Percentiles rank a stretch among this genome's conserved stretches.
These are phyloP conservation scores for Cyprinodon diabolis DNA, from an alignment of 2,797 vertebrate species.

Conservation along the genomic window DNA sequence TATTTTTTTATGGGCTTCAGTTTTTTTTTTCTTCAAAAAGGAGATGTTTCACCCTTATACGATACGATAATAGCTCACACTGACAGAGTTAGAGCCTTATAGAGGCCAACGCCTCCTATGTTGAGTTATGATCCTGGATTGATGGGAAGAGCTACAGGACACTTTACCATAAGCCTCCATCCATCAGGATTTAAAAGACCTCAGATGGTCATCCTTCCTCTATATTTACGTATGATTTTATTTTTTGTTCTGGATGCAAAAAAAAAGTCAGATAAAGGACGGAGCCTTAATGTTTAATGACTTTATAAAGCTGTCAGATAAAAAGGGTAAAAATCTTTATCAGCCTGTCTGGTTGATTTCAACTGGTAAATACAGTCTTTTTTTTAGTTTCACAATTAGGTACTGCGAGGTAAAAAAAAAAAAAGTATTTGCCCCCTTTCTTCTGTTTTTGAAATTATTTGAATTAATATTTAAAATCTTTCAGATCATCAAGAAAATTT, in stretches of 20 bases:
- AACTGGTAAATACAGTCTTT: neutral
- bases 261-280: neutral
- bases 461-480: neutral
- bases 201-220: conserved; percentile 25
- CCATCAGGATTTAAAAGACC: conserved; percentile 24
- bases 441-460: neutral
- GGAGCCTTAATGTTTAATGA: conserved; percentile 15
- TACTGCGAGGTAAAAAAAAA: too few relatives aligned
- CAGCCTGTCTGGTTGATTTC: conserved; percentile 9
- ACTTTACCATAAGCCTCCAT: conserved; percentile 19
- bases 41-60: neutral
- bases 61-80: neutral
- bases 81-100: conserved; percentile 1
- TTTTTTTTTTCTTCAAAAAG: neutral
- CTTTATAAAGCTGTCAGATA: conserved; percentile 28
- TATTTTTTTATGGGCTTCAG: neutral
- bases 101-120: conserved; percentile 17
- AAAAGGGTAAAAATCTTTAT: conserved; percentile 24
- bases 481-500: neutral
- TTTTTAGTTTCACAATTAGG: too few relatives aligned
- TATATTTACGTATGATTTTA: conserved; percentile 49
- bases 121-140: conserved; percentile 28
- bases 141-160: conserved; percentile 20
- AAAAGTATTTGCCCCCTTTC: neutral
- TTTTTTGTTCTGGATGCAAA: conserved; percentile 18